Evolutionary conservation across 2,113 vertebrate genomes (phyloP), one percentile per base, ranked within the genome.

Genomic region (Anarhynchus alexandrinus): DNA sequence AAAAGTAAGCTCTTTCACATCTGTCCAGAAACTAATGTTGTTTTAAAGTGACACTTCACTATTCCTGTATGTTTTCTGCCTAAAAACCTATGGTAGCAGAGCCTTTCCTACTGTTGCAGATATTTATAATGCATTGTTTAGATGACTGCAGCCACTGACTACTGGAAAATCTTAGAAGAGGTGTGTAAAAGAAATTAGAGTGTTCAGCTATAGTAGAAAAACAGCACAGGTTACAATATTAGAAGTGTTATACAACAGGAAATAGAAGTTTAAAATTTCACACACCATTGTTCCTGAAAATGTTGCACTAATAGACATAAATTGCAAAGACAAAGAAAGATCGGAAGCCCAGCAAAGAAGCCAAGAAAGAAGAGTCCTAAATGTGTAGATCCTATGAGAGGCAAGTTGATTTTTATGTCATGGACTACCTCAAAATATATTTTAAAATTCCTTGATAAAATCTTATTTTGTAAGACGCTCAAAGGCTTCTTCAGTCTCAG

Each of bases 1-100:
- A 57, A 91, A 95, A 87, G 73, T 89, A 95, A 93, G 83, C 83
- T 89, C 86, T 93, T 91, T 65, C 86, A 76, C 93, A 96, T 96
- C 88, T 94, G 96, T 91, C 81, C 81, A 91, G 73, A 94, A 94
- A 77, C 36, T 27, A 65, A 85, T 52, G 84, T 85, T 80, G 80
- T 82, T 94, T 95, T 89, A 73, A 96, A 94, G 74, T 76, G 82
- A 74, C 27, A 51, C 42, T 93, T 88, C 5, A 25, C n/a, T 77
- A 55, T 92, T 85, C 27, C 65, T 95, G 17, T 42, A 51, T 42
- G 32, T 47, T 91, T 67, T 90, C 70, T 89, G 15, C 27, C 15
- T 29, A 45, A 59, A 23, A 73, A 72, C 27, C 38, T 30, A n/a
- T 51, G 30, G 61, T 59, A 69, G 32, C 45, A 62, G 38, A 83